Conservation (phyloP, 1,140 invertebrate species). For the Pinna nobilis region DNA sequence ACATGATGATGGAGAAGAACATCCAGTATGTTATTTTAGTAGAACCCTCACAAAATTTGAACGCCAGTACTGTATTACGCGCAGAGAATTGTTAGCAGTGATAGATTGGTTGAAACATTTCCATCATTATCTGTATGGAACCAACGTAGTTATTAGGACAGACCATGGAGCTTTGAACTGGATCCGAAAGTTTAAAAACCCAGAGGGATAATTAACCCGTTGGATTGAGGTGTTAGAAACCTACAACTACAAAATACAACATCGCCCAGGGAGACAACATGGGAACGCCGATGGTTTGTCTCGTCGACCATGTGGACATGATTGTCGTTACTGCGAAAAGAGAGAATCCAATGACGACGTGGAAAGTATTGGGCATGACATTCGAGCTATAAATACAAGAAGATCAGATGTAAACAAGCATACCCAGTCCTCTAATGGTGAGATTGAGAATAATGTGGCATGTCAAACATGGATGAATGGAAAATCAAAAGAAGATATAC, state of each 20-base stretch:
- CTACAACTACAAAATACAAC: neutral
- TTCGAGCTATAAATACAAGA: neutral
- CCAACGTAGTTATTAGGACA: constrained; percentile 1
- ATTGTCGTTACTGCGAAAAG: neutral
- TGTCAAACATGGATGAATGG: no score
- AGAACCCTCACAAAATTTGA: constrained; percentile 37
- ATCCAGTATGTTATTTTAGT: constrained; percentile 49
- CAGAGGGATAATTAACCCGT: neutral
- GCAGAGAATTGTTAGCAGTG: constrained; percentile 56
- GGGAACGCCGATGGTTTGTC: constrained; percentile 13
- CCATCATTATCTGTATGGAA: constrained; percentile 47
- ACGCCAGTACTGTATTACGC: constrained; percentile 50
- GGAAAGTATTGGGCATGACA: neutral
- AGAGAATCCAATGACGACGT: neutral
- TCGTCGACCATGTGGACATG: neutral
- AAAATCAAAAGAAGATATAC: no score
- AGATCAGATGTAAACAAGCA: neutral
- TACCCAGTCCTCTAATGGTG: neutral
- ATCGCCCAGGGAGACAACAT: constrained; percentile 6
- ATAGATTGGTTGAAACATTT: constrained; percentile 53
- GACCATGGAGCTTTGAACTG: constrained; percentile 23
- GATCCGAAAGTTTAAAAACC: constrained; percentile 24
- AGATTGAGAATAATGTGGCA: neutral
- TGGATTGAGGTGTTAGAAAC: neutral
- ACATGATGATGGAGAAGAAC: constrained; percentile 17